Conservation (phyloP, 2,888 invertebrate species). For the Podabrus alpinus region DNA sequence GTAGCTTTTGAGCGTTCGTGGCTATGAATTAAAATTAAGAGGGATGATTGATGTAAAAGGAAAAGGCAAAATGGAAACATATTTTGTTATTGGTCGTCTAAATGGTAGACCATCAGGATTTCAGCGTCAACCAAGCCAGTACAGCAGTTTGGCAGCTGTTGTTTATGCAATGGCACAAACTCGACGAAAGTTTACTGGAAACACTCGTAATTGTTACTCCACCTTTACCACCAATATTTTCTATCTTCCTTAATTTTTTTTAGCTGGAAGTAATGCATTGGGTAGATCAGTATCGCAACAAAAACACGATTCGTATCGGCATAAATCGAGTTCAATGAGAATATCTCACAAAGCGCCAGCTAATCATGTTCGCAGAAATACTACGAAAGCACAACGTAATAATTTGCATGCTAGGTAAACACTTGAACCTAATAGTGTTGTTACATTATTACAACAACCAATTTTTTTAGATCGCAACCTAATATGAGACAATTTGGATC, state of each 20-base stretch:
- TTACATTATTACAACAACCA: neutral
- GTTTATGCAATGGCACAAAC: slow-evolving; percentile 90
- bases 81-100: slow-evolving; percentile 77
- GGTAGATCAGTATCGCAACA: slow-evolving; percentile 51
- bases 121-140: slow-evolving; percentile 70
- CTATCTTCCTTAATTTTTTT: slow-evolving; percentile 10
- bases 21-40: slow-evolving; percentile 76
- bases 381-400: slow-evolving; percentile 56
- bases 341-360: slow-evolving; percentile 58
- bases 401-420: slow-evolving; percentile 51
- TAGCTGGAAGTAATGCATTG: slow-evolving; percentile 49
- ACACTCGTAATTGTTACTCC: slow-evolving; percentile 45
- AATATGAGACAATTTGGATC: slow-evolving; percentile 55
- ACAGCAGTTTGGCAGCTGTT: slow-evolving; percentile 81
- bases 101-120: slow-evolving; percentile 62
- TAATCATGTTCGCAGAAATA: slow-evolving; percentile 62
- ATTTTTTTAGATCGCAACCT: slow-evolving; percentile 50
- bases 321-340: slow-evolving; percentile 61
- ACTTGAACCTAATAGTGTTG: neutral
- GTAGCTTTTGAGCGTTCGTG: slow-evolving; percentile 74
- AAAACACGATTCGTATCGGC: slow-evolving; percentile 41
- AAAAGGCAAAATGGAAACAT: slow-evolving; percentile 96
- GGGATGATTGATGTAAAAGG: slow-evolving; percentile 91
- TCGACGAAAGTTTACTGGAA: slow-evolving; percentile 68
- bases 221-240: neutral